A percentile compares a stretch with the other conserved stretches of the same genome.
Conservation (phyloP, 2,888 invertebrate species). For the Ennomos fuscantarius region DNA sequence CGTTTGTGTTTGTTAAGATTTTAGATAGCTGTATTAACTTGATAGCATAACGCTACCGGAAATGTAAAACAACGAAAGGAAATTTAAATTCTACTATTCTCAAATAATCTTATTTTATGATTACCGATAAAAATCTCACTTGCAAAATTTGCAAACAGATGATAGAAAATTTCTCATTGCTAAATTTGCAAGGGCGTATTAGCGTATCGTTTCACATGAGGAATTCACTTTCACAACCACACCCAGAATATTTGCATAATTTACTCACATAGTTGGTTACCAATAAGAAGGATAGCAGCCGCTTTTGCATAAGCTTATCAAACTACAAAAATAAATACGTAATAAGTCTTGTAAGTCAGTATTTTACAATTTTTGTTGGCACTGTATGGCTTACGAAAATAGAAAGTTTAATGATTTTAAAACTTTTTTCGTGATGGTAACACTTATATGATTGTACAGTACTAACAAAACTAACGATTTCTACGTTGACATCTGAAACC, state of each 20-base stretch:
- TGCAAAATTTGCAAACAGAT: not conserved
- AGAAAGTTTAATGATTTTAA: too few species aligned
- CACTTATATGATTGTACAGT: too few species aligned
- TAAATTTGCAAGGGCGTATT: conserved; percentile 52
- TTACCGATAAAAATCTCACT: too few species aligned
- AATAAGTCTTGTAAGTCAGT: not conserved
- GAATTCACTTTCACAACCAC: conserved; percentile 61
- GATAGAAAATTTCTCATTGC: conserved; percentile 10
- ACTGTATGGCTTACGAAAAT: too few species aligned
- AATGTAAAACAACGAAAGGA: not conserved
- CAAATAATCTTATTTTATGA: not conserved
- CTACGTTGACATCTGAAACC: too few species aligned
- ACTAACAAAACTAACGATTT: too few species aligned
- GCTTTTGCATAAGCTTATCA: not conserved
- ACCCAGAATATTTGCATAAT: conserved; percentile 37
- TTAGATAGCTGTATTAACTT: too few species aligned
- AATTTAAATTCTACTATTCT: conserved; percentile 7
- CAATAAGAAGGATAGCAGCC: conserved; percentile 8
- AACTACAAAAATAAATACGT: not conserved
- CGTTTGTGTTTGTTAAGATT: too few species aligned
- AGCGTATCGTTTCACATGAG: conserved; percentile 35
- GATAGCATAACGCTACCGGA: too few species aligned
- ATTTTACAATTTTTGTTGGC: too few species aligned
- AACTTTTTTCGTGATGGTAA: too few species aligned
- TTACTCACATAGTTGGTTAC: conserved; percentile 17